phyloP scores from a whole-genome alignment of 1,140 invertebrate genomes.

The Trichonephila clavata region DNA sequence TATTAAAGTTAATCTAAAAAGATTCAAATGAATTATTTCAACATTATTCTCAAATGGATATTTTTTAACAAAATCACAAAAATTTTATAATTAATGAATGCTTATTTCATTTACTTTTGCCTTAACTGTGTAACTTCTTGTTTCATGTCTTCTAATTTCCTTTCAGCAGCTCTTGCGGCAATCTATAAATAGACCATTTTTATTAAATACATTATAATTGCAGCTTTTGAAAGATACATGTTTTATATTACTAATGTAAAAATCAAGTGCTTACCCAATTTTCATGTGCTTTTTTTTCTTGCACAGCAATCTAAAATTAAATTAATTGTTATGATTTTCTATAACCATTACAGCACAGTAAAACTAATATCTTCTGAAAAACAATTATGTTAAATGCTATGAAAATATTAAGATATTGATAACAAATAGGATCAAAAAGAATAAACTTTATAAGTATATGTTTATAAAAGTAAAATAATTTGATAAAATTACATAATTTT shows the following conservation, averaged over 20 bases:
- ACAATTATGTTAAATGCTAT: no score
- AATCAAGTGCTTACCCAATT: conserved; percentile 60
- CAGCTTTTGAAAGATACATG: no score
- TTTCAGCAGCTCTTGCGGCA: conserved; percentile 68
- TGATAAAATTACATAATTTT: no score
- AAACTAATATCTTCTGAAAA: no score
- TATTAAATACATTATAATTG: background rate
- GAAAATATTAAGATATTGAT: no score
- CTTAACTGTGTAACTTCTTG: conserved; percentile 61
- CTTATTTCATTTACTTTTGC: conserved; percentile 54
- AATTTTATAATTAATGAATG: background rate
- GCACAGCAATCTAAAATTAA: conserved; percentile 54
- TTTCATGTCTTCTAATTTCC: conserved; percentile 71
- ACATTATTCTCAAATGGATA: background rate
- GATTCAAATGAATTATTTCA: background rate
- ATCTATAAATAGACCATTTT: conserved; percentile 30
- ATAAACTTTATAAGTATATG: no score
- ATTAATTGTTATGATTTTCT: no score
- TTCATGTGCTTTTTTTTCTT: conserved; percentile 75
- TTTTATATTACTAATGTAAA: no score
- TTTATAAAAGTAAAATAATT: no score
- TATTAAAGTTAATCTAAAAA: conserved; percentile 65
- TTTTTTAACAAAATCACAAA: background rate
- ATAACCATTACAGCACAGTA: no score
- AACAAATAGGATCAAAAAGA: no score